A percentile compares a stretch with the other conserved stretches of the same genome.
phyloP scores from a whole-genome alignment of 2,113 vertebrate species.

The Porphyrio hochstetteri region DNA sequence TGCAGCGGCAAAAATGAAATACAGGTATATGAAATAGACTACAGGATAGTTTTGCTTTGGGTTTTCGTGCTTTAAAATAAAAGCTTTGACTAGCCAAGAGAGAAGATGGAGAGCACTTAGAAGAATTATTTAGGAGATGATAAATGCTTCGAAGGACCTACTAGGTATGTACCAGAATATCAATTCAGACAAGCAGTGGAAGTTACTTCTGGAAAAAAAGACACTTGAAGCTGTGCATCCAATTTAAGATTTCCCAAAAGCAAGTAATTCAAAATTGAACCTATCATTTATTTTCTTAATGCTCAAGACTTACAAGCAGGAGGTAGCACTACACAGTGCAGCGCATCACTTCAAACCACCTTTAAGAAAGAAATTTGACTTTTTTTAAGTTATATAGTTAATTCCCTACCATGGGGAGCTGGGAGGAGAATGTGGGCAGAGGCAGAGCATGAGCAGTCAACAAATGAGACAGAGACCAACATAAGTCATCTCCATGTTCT shows the following conservation, averaged over 20 bases:
- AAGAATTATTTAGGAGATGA: neutral
- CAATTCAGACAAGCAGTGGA: neutral
- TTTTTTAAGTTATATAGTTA: neutral
- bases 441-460: neutral
- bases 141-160: neutral
- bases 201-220: neutral
- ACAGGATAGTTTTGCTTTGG: neutral
- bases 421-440: neutral
- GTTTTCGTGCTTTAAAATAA: neutral
- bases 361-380: neutral
- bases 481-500: neutral
- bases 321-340: neutral
- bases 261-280: neutral
- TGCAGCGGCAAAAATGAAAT: neutral
- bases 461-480: fast-evolving
- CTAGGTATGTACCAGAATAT: neutral
- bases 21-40: neutral
- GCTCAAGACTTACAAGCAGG: neutral
- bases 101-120: neutral
- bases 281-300: neutral
- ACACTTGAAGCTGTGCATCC: neutral
- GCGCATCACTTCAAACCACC: neutral
- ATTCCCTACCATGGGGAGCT: neutral
- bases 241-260: neutral
- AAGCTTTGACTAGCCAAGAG: neutral